A percentile compares a stretch with the other conserved stretches of the same genome.
Evolutionary conservation across 1,140 invertebrate genomes (phyloP).

Genomic region (Sinonovacula constricta): DNA sequence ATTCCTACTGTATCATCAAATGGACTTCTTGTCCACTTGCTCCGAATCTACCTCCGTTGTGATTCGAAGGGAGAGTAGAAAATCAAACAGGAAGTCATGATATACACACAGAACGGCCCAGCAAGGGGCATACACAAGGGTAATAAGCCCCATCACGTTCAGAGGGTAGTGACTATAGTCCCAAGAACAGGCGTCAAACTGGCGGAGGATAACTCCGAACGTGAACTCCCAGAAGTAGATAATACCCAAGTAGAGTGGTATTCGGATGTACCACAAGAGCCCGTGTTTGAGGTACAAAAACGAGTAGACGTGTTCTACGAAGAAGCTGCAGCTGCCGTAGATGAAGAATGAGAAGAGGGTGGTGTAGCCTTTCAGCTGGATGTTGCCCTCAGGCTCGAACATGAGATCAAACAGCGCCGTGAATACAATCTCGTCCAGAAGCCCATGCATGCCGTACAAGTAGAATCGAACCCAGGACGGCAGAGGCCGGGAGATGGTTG

Average conservation of each 20-base stretch:
- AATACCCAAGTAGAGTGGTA: slow-evolving; percentile 77
- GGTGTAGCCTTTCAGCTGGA: slow-evolving; percentile 78
- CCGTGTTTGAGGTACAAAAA: slow-evolving; percentile 51
- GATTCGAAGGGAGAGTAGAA: slow-evolving; percentile 60
- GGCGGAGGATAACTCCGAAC: slow-evolving; percentile 74
- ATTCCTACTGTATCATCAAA: no score
- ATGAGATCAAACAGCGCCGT: slow-evolving; percentile 80
- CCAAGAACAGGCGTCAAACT: slow-evolving; percentile 80
- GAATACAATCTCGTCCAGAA: slow-evolving; percentile 80
- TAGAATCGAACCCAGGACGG: slow-evolving; percentile 75
- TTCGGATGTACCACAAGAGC: slow-evolving; percentile 67
- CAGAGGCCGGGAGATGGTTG: slow-evolving; percentile 48
- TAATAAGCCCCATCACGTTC: slow-evolving; percentile 79
- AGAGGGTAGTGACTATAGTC: slow-evolving; percentile 79
- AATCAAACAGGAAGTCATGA: slow-evolving; percentile 65
- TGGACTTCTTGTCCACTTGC: no score
- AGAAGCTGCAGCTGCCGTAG: slow-evolving; percentile 79
- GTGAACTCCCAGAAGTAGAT: slow-evolving; percentile 80
- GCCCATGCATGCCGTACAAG: slow-evolving; percentile 81
- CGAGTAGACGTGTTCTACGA: slow-evolving; percentile 78
- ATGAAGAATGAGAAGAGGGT: slow-evolving; percentile 80
- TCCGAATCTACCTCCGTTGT: no score
- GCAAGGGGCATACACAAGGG: slow-evolving; percentile 80
- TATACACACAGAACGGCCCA: slow-evolving; percentile 73
- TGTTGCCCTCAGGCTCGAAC: slow-evolving; percentile 74